Percentiles rank a stretch among this genome's conserved stretches.
These are phyloP conservation scores for Eugnorisma glareosa DNA, from an alignment of 2,888 invertebrate species.

Conservation along the genomic window DNA sequence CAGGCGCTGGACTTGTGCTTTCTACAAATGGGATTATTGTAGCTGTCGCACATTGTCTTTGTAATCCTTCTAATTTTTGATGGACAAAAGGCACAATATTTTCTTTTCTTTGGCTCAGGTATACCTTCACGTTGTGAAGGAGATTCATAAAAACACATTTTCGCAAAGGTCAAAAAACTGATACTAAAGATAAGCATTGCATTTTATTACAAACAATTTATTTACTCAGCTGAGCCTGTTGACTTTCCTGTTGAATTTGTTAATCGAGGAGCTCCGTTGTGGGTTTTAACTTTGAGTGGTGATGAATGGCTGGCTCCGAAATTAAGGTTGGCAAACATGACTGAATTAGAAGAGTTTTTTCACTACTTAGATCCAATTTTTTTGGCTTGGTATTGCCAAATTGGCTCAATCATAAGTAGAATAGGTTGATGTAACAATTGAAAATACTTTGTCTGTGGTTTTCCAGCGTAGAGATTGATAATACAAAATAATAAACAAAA, in stretches of 20 bases:
- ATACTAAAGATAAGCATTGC: too few species aligned
- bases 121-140: too few species aligned
- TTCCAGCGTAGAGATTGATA: neutral
- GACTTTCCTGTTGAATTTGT: slow-evolving; percentile 21
- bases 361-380: neutral
- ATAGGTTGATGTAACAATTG: neutral
- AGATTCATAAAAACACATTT: too few species aligned
- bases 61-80: too few species aligned
- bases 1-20: too few species aligned
- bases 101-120: too few species aligned
- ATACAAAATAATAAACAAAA: neutral
- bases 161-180: too few species aligned
- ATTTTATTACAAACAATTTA: slow-evolving; percentile 12
- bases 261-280: slow-evolving; percentile 62
- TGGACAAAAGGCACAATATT: too few species aligned
- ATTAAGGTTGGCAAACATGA: slow-evolving; percentile 65
- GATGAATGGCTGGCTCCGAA: slow-evolving; percentile 65
- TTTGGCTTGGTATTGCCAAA: neutral
- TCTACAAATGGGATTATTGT: too few species aligned
- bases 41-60: too few species aligned
- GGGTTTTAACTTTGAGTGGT: slow-evolving; percentile 73
- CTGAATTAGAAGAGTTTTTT: slow-evolving; percentile 69
- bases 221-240: slow-evolving; percentile 54
- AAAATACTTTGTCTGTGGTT: neutral
- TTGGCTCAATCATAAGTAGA: slow-evolving; percentile 1